Evolutionary conservation across 2,797 vertebrate genomes (phyloP).

Genomic region (Loris lydekkerianus): DNA sequence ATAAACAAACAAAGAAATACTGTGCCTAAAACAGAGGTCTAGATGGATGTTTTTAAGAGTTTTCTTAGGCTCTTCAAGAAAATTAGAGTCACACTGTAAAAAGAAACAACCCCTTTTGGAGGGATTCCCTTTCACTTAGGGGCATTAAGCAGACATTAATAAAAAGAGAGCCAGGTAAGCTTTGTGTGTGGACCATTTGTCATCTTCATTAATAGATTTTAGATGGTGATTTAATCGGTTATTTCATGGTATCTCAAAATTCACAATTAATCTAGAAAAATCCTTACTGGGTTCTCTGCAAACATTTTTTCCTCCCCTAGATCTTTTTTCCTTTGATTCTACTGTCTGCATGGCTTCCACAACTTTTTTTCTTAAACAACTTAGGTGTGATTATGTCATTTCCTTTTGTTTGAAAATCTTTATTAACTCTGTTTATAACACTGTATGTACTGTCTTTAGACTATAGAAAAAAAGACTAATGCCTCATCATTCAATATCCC

Average conservation of each 20-base stretch:
- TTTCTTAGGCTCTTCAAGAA: not conserved
- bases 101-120: not conserved
- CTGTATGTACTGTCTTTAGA: not conserved
- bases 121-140: not conserved
- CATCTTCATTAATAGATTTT: not conserved
- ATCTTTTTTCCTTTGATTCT: not conserved
- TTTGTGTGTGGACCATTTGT: not conserved
- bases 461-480: not conserved
- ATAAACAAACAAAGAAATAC: not conserved
- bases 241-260: not conserved
- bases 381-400: not conserved
- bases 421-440: not conserved
- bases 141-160: not conserved
- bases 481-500: not conserved
- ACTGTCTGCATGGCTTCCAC: not conserved
- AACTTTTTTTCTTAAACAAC: not conserved
- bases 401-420: conserved; percentile 8
- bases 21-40: not conserved
- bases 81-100: not conserved
- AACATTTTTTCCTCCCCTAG: not conserved
- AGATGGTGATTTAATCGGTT: not conserved
- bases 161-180: not conserved
- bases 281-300: not conserved
- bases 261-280: not conserved
- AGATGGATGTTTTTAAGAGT: conserved; percentile 27